Evolutionary conservation across 2,797 vertebrate species (phyloP), one percentile per base, ranked within the genome.

Genomic region (Lepus townsendii): DNA sequence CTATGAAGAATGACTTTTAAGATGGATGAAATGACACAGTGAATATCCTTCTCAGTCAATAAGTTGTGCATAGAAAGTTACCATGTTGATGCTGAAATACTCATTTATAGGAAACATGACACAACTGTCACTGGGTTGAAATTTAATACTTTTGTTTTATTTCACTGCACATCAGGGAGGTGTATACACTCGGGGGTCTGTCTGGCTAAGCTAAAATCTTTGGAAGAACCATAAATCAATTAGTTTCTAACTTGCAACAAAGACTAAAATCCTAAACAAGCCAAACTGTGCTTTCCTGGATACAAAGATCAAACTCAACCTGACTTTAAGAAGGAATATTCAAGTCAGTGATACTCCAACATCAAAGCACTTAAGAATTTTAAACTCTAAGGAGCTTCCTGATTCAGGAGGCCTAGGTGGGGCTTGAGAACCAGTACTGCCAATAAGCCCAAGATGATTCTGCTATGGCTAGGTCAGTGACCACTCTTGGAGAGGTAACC

Each of bases 51-150:
- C 92, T 76, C 6, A 73, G 76, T 79, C 75, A 86, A 82, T 75
- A 72, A 83, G 86, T 69, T 72, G 14, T 65, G 38, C 87, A 63
- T 60, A 63, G 83, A 88, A 83, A 76, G 47, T 77, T 60, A 38
- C 17, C 11, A 10, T 19, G 16, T 32, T 26, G 78, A 62, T 82
- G 54, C 68, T 76, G 75, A 89, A 89, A 63, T 85, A 60, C 19
- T 92, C 62, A 92, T 75, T 91, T 71, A 85, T 35, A 89, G 69
- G 65, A 50, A 92, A 89, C 5, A 24, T 65, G 57, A 91, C 65
- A 65, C 14, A 47, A 20, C 24, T 54, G 12, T 86, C 63, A 38
- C 69, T 50, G 7, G 16, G n/a, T 26, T 14, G 69, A 85, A 68
- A 66, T 80, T 82, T 69, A 63, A 35, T n/a, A 90, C 35, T 35